Base-by-base conservation (phyloP, 2,113 vertebrate species). In the Rhineura floridana region DNA sequence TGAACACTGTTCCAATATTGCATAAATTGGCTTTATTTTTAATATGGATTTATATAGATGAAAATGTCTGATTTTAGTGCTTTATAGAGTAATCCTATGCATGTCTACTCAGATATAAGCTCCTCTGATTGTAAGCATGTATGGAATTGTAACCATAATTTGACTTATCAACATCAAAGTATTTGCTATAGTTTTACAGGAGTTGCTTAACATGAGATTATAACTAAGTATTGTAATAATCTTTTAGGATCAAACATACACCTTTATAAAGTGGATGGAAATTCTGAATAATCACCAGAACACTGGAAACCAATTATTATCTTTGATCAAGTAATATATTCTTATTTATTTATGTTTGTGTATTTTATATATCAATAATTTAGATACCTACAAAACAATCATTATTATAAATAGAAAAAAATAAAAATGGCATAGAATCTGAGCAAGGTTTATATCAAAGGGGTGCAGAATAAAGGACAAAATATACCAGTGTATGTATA, bases 201-300 rank as follows among this genome's bases (percentile, higher is more conserved):
- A 73, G 79, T 46, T 88, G 69, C 88, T 91, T 91, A 87, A 85
- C 0, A 13, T 83, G 46, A 69, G 87, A 88, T 94, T 91, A 84
- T 65, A 89, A 81, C 79, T 70, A 72, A 88, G 83, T 65, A 25
- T 48, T 36, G 85, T 83, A 77, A 89, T 88, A 55, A 81, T 50
- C 83, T 85, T 28, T 67, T 67, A 28, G 8, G 30, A 76, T 76
- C 44, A 46, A 5, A 4, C 42, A 28, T 76, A 28, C 69, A 39
- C 39, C 25, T 73, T 73, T 73, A 19, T 25, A 73, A 73, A 42
- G 6, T 39, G 1, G 4, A 48, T 44, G 48, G 89, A 83, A 0
- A 39, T 52, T 70, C 91, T 73, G 78, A 81, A 50, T 36, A 76
- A 55, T 59, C 17, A 80, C 76, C 19, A 76, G n/a, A 81, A 59